phyloP scores from a whole-genome alignment of 2,888 invertebrate species.

The Drosophila suboccidentalis region DNA sequence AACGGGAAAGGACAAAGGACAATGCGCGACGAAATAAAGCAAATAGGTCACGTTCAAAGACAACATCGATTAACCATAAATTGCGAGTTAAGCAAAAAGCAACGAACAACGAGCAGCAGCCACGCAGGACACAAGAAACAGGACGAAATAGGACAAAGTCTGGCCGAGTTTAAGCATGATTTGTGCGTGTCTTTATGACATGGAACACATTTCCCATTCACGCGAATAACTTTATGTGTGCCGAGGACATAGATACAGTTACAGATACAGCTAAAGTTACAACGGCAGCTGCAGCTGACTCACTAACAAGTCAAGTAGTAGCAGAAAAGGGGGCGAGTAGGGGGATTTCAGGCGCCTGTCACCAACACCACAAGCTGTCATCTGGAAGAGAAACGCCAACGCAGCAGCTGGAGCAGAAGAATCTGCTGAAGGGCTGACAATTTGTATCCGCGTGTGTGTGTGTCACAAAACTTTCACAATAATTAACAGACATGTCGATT shows the following conservation, averaged over 20 bases:
- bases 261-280: conserved; percentile 31
- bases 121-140: conserved; percentile 32
- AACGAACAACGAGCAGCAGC: conserved; percentile 59
- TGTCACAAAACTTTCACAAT: conserved; percentile 74
- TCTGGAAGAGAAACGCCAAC: conserved; percentile 55
- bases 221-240: conserved; percentile 60
- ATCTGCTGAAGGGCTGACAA: conserved; percentile 47
- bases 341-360: conserved; percentile 45
- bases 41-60: conserved; percentile 83
- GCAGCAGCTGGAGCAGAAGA: conserved; percentile 38
- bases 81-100: conserved; percentile 83
- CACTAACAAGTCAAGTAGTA: conserved; percentile 34
- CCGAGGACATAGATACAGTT: conserved; percentile 20
- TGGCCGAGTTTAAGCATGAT: conserved; percentile 76
- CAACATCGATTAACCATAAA: conserved; percentile 84
- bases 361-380: conserved; percentile 72
- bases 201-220: conserved; percentile 62
- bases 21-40: conserved; percentile 69
- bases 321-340: not conserved
- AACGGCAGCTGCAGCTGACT: conserved; percentile 36
- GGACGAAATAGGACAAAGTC: conserved; percentile 21
- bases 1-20: conserved; percentile 39
- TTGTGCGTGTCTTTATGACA: conserved; percentile 82
- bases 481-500: conserved; percentile 81
- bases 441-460: conserved; percentile 53